Evolutionary conservation across 2,113 vertebrate genomes (phyloP).

Genomic region (Cygnus atratus): DNA sequence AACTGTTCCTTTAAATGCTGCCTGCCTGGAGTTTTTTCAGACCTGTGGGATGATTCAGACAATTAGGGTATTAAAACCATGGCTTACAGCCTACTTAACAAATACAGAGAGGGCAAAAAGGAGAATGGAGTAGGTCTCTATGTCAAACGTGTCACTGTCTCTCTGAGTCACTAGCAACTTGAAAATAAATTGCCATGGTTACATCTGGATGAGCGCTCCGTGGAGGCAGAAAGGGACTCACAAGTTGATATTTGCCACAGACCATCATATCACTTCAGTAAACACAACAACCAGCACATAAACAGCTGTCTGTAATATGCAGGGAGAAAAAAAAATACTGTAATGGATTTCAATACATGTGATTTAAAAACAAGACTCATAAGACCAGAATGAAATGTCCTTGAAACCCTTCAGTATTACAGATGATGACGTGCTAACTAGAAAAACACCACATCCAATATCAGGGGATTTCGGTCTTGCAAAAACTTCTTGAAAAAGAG

Average conservation of each 20-base stretch:
- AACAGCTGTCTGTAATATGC: neutral
- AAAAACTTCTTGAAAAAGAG: neutral
- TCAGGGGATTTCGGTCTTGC: neutral
- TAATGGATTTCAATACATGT: neutral
- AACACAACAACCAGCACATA: neutral
- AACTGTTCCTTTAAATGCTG: neutral
- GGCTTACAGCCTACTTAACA: neutral
- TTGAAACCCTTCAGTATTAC: neutral
- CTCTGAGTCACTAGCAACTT: neutral
- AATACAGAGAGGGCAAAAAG: neutral
- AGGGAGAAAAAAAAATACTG: neutral
- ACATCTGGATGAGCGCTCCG: neutral
- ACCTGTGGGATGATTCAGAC: neutral
- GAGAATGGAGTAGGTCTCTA: neutral
- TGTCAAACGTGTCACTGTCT: neutral
- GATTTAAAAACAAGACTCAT: neutral
- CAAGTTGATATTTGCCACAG: neutral
- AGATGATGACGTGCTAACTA: neutral
- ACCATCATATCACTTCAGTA: neutral
- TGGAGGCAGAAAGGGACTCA: neutral
- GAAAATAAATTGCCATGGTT: constrained; percentile 7
- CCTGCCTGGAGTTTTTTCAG: neutral
- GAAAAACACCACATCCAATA: neutral
- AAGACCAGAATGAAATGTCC: neutral
- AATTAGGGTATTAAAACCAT: neutral